phyloP scores from a whole-genome alignment of 2,888 invertebrate species.

The Hyposoter dolosus region DNA sequence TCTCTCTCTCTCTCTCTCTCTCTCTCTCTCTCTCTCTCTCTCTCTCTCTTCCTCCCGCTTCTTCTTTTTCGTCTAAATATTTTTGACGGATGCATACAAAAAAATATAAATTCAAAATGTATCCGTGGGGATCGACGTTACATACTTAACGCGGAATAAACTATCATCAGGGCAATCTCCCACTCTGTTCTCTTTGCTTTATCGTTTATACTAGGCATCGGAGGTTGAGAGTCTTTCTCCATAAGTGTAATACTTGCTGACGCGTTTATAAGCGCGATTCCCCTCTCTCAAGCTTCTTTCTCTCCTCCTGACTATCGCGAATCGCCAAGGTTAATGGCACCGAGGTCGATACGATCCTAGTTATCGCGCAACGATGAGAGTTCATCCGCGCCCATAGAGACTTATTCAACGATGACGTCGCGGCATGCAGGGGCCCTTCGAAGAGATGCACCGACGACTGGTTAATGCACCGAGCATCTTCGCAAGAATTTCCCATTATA shows the following conservation, averaged over 20 bases:
- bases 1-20: slow-evolving; percentile 18
- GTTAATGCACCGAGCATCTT: background rate
- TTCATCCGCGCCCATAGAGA: slow-evolving; percentile 61
- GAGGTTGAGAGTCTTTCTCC: slow-evolving; percentile 36
- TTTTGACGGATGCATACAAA: background rate
- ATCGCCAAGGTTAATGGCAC: slow-evolving; percentile 79
- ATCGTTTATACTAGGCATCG: slow-evolving; percentile 20
- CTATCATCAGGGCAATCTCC: slow-evolving; percentile 54
- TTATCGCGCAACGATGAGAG: slow-evolving; percentile 63
- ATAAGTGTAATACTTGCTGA: slow-evolving; percentile 57
- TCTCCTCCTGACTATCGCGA: slow-evolving; percentile 48
- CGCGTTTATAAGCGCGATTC: slow-evolving; percentile 48
- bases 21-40: slow-evolving; percentile 13
- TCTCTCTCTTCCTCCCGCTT: background rate
- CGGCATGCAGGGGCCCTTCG: slow-evolving; percentile 39
- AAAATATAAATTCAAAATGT: background rate
- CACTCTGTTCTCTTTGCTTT: slow-evolving; percentile 38
- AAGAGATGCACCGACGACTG: background rate
- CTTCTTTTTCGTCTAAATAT: background rate
- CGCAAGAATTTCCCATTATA: background rate
- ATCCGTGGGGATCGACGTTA: background rate
- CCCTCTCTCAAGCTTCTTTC: slow-evolving; percentile 7
- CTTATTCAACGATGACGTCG: slow-evolving; percentile 42
- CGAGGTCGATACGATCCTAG: slow-evolving; percentile 70
- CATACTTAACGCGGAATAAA: slow-evolving; percentile 30